Evolutionary conservation across 2,888 invertebrate species (phyloP).

Genomic region (Patella caerulea): DNA sequence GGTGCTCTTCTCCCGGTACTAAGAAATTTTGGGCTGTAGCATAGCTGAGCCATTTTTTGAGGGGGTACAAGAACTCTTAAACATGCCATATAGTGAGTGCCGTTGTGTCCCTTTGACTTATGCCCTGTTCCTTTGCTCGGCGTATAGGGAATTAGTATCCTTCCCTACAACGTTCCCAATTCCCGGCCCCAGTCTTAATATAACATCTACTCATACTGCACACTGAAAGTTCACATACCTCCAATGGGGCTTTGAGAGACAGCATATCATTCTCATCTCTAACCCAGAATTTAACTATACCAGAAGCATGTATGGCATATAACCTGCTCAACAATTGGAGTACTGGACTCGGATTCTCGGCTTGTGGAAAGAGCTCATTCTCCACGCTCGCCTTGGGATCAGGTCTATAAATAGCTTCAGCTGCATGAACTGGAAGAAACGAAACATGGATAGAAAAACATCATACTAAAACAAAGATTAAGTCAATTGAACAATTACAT

Average conservation of each 20-base stretch:
- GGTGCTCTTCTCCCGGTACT: no score
- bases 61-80: no score
- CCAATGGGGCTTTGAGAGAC: conserved; percentile 42
- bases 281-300: conserved; percentile 54
- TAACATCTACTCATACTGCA: no score
- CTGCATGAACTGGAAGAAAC: conserved; percentile 43
- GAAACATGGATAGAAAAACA: not conserved
- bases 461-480: conserved; percentile 1
- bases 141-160: no score
- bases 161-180: no score
- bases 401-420: conserved; percentile 47
- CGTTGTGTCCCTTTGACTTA: no score
- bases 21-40: no score
- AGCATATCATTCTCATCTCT: conserved; percentile 51
- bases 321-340: conserved; percentile 43
- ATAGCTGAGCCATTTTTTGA: no score
- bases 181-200: no score
- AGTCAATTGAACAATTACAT: not conserved
- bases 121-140: no score
- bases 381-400: conserved; percentile 47
- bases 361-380: conserved; percentile 49
- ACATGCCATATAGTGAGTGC: no score
- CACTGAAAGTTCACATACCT: conserved; percentile 33
- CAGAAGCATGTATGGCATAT: conserved; percentile 51
- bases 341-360: conserved; percentile 54